phyloP scores from a whole-genome alignment of 1,140 invertebrate species.

The Diploscapter pachys region DNA sequence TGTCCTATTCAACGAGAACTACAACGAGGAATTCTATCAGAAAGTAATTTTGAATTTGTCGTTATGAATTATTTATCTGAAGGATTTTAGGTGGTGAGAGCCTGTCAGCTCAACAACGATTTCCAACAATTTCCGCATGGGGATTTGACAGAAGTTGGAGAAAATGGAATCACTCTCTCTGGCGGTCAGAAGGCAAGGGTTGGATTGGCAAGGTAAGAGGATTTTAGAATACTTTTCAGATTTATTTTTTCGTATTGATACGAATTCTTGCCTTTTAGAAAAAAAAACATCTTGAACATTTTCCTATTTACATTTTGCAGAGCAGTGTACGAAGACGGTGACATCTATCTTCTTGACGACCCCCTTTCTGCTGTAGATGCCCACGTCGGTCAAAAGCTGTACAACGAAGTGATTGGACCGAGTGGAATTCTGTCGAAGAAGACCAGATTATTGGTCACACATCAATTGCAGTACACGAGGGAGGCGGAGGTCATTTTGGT shows the following conservation, averaged over 20 bases:
- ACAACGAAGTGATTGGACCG: slow-evolving; percentile 61
- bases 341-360: slow-evolving; percentile 65
- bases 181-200: too few relatives aligned
- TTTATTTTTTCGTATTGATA: too few relatives aligned
- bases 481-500: slow-evolving; percentile 66
- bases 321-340: slow-evolving; percentile 63
- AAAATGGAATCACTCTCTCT: slow-evolving; percentile 32
- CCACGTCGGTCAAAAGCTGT: slow-evolving; percentile 63
- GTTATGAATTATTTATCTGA: background rate
- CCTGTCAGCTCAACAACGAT: slow-evolving; percentile 45
- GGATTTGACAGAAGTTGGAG: slow-evolving; percentile 52
- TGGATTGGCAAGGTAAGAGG: too few relatives aligned
- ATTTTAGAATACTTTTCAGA: too few relatives aligned
- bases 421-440: slow-evolving; percentile 50
- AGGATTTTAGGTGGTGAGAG: slow-evolving; percentile 29
- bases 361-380: slow-evolving; percentile 63
- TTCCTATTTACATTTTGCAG: slow-evolving; percentile 64
- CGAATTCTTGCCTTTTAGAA: too few relatives aligned
- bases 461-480: slow-evolving; percentile 61
- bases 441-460: slow-evolving; percentile 62
- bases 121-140: slow-evolving; percentile 43
- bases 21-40: slow-evolving; percentile 40
- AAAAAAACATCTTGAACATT: too few relatives aligned
- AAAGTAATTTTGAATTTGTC: too few relatives aligned
- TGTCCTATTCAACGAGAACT: slow-evolving; percentile 41